These are phyloP conservation scores for Patagioenas fasciata DNA, from an alignment of 2,113 vertebrate genomes.

Conservation along the genomic window DNA sequence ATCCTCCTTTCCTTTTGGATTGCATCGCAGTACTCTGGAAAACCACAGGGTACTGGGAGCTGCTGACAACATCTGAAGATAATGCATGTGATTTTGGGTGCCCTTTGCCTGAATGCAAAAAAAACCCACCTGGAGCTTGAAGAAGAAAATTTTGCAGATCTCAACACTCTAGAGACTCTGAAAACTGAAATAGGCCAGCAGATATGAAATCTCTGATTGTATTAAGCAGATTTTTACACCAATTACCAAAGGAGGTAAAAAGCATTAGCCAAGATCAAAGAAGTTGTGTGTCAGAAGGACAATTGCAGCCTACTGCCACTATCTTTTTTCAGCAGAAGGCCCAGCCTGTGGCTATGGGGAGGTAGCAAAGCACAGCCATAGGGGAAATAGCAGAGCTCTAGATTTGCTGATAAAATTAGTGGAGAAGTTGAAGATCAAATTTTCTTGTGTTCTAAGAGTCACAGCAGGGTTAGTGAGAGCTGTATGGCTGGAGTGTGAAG, in stretches of 20 bases:
- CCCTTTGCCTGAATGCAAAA: background rate
- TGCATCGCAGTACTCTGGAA: background rate
- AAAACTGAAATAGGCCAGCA: background rate
- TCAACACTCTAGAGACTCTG: background rate
- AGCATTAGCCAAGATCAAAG: constrained; percentile 1
- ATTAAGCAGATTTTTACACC: background rate
- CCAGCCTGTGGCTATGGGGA: background rate
- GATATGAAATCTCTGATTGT: background rate
- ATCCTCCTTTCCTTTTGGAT: background rate
- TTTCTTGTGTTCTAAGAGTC: background rate
- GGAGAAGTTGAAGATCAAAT: background rate
- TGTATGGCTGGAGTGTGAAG: background rate
- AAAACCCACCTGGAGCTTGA: background rate
- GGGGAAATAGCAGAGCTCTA: background rate
- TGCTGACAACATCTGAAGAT: background rate
- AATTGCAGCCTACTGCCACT: background rate
- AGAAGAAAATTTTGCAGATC: background rate
- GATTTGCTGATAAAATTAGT: background rate
- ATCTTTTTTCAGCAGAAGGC: background rate
- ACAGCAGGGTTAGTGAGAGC: background rate
- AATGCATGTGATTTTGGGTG: background rate
- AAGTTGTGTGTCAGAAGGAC: background rate
- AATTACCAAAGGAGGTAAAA: background rate
- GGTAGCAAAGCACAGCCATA: background rate
- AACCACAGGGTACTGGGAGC: background rate